phyloP scores from a whole-genome alignment of 2,888 invertebrate genomes.

The Noctua janthe region DNA sequence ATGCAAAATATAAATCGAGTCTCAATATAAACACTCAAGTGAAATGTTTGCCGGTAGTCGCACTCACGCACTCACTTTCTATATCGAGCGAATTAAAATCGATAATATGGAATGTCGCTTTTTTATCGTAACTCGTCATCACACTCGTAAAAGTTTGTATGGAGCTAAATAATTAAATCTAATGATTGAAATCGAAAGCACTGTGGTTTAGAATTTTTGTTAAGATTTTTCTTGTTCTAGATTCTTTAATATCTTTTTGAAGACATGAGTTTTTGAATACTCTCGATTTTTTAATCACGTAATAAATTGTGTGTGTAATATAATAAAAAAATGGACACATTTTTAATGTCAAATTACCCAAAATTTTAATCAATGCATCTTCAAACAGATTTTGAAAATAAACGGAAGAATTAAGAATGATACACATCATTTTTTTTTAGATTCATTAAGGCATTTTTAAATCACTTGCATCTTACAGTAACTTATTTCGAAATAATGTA shows the following conservation, averaged over 20 bases:
- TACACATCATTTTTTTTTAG: no score
- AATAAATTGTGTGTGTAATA: neutral
- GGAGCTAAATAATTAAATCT: constrained; percentile 30
- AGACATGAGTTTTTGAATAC: neutral
- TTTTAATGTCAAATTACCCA: neutral
- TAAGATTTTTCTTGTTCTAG: neutral
- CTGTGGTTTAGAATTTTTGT: neutral
- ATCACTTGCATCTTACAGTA: neutral
- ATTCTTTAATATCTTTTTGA: neutral
- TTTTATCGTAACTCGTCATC: constrained; percentile 53
- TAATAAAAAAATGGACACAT: neutral
- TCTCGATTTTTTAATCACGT: neutral
- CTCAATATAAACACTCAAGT: constrained; percentile 64
- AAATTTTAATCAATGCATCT: no score
- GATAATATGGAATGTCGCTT: constrained; percentile 65
- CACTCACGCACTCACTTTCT: constrained; percentile 80
- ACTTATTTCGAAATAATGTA: neutral
- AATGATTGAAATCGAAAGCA: constrained; percentile 36
- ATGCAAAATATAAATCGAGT: constrained; percentile 64
- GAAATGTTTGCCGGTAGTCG: constrained; percentile 63
- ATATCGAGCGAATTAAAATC: constrained; percentile 71
- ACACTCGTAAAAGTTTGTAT: constrained; percentile 21
- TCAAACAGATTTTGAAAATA: neutral
- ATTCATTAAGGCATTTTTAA: neutral
- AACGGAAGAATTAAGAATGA: no score